phyloP scores from a whole-genome alignment of 2,113 vertebrate species.

The Daphoenositta chrysoptera region DNA sequence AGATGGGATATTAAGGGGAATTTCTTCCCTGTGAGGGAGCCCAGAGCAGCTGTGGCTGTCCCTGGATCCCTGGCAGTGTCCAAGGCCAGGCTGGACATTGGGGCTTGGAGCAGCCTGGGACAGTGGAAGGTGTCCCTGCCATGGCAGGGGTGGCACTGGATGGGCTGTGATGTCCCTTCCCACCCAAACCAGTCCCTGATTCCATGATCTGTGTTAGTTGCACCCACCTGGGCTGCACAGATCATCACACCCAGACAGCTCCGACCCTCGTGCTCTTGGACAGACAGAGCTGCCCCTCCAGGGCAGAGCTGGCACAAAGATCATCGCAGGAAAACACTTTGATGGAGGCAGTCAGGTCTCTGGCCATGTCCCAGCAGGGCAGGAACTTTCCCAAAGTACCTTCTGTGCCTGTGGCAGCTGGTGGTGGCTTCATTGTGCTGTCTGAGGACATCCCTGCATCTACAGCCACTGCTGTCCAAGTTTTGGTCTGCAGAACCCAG shows the following conservation, averaged over 20 bases:
- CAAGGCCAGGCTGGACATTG: background rate
- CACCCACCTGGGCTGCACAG: background rate
- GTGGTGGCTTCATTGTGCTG: background rate
- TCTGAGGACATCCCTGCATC: background rate
- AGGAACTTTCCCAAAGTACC: background rate
- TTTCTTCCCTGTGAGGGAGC: accelerated
- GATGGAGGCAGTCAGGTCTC: background rate
- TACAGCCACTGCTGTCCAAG: background rate
- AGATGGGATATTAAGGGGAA: background rate
- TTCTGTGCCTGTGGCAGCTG: background rate
- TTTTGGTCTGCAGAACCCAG: background rate
- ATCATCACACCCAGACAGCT: background rate
- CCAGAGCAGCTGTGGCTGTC: background rate
- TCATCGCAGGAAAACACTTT: background rate
- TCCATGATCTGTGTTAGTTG: background rate
- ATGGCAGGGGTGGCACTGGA: background rate
- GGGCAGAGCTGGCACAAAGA: background rate
- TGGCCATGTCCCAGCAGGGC: background rate
- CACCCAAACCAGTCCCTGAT: background rate
- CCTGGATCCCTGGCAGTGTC: background rate
- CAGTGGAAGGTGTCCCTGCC: background rate
- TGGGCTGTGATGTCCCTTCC: background rate
- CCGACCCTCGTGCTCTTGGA: background rate
- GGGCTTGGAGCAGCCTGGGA: background rate
- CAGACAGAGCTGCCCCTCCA: background rate